Evolutionary conservation across 2,888 invertebrate genomes (phyloP).

Genomic region (Allacma fusca): DNA sequence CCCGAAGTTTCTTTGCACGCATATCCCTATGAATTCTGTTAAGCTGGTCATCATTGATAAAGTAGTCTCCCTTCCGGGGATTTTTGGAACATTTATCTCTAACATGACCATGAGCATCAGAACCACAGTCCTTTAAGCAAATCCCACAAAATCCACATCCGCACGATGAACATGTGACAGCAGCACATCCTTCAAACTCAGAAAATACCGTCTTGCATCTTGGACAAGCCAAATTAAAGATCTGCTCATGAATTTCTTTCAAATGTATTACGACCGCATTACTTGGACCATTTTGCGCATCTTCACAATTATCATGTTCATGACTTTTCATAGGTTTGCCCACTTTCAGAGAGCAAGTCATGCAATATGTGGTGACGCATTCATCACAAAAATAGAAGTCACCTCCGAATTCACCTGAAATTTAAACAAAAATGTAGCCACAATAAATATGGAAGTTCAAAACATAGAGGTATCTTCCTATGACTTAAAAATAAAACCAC

Average conservation of each 20-base stretch:
- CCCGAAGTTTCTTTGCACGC: not conserved
- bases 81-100: not conserved
- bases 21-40: not conserved
- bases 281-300: conserved; percentile 11
- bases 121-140: conserved; percentile 34
- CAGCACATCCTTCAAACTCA: conserved; percentile 23
- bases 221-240: conserved; percentile 19
- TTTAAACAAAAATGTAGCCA: not conserved
- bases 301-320: not conserved
- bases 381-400: conserved; percentile 13
- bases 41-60: not conserved
- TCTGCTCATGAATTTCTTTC: conserved; percentile 17
- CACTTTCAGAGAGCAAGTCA: not conserved
- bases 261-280: not conserved
- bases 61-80: not conserved
- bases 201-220: conserved; percentile 1
- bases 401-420: not conserved
- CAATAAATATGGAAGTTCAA: not conserved
- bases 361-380: conserved; percentile 23
- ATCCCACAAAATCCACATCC: conserved; percentile 16
- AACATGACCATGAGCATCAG: conserved; percentile 31
- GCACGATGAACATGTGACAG: conserved; percentile 17
- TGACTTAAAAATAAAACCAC: too few relatives aligned
- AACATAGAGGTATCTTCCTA: too few relatives aligned
- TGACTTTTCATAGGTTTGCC: not conserved